Base-by-base conservation (phyloP, 2,797 vertebrate genomes). In the Corythornis leucogaster region DNA sequence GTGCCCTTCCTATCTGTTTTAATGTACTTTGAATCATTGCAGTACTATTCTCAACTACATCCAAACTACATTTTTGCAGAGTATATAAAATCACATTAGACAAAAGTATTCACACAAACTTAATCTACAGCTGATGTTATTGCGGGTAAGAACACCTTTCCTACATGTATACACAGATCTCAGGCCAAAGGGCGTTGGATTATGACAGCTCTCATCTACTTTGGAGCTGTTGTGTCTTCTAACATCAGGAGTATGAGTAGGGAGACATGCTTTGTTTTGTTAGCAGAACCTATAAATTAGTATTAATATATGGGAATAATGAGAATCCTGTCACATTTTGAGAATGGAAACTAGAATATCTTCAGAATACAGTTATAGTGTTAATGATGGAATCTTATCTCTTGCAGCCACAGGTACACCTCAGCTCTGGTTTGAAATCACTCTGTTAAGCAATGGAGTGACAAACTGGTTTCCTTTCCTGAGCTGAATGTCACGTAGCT, bases 391-490 rank as follows among this genome's bases (percentile, higher is more conserved):
- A 71, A n/a, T 40, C 63, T 90, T 53, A 48, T 76, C 87, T 76
- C 50, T 67, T 7, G 3, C 7, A 1, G 33, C 57, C 45, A 24
- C 6, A 31, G 80, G 24, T 64, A 45, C 20, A 17, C 30, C 46
- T 63, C 74, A 76, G 51, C 54, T 80, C 62, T 71, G 83, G 50
- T 68, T 70, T 77, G 71, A 57, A 71, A 53, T 85, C 57, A 63
- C 50, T 30, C 66, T 1, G 0, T 85, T 67, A 93, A 74, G 94
- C 75, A 87, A 91, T 57, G 88, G 94, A 84, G 71, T 70, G 68
- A 92, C 70, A 90, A 93, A 91, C 86, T 1, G 6, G 92, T 93
- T 96, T 87, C 92, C 68, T 74, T 63, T 57, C 89, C 55, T 91
- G 43, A 50, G 57, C 59, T 1, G 1, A 74, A 77, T 46, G 71